Base-by-base conservation (phyloP, 1,140 invertebrate genomes). In the Atta texana region DNA sequence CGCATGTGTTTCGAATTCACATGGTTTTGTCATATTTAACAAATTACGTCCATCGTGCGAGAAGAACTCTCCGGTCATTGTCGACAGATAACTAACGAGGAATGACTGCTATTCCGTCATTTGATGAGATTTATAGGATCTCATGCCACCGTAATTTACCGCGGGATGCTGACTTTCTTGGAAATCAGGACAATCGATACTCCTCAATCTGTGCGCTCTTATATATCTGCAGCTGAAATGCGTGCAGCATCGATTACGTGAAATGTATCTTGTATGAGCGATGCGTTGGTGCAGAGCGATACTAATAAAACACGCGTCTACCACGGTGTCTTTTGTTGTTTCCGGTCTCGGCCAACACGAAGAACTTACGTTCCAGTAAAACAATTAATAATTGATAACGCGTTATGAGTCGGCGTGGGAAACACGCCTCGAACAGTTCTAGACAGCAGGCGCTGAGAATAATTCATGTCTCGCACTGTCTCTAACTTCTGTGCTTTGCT, bases 371-470 rank as follows among this genome's bases (percentile, higher is more conserved):
- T 87, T 75, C 71, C 75, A 57, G 55, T 78, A 87, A 75, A 88
- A 76, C 85, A 90, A 92, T 91, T 92, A 92, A 92, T 92, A 92
- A 92, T 91, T 91, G 86, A 91, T 91, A 89, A 90, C 71, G 89
- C 85, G 89, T 88, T 87, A 87, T 88, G 86, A 85, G 87, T 86
- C 78, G 61, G 87, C 90, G 91, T 92, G 92, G 92, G 92, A 92
- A 92, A 92, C 87, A 69, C 44, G 81, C 81, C 57, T 81, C 59
- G 76, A 80, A 90, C 77, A 82, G 84, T 89, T 90, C 91, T 91
- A 88, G 88, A 88, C 88, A 72, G 63, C 66, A 84, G 49, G 53
- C 64, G 87, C 72, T 53, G 69, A 34, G 90, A 93, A 92, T 93
- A 92, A 93, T 93, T 93, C 92, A 93, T 92, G 88, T 86, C 86